A percentile compares a stretch with the other conserved stretches of the same genome.
phyloP scores from a whole-genome alignment of 2,113 vertebrate species.

The Cairina moschata region DNA sequence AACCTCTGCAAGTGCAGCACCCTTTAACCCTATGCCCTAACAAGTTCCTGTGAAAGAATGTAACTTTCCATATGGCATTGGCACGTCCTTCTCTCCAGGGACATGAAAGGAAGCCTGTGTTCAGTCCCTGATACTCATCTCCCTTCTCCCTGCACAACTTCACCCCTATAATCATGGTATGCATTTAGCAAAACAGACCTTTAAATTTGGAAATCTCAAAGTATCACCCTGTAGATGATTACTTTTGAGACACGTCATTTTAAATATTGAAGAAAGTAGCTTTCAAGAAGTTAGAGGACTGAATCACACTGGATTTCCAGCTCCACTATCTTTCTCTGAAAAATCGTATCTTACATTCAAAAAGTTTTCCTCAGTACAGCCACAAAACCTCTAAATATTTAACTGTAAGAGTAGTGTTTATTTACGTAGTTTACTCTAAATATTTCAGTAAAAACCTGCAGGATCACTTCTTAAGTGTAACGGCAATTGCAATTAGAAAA shows the following conservation, averaged over 20 bases:
- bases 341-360: not conserved
- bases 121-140: not conserved
- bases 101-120: not conserved
- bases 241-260: not conserved
- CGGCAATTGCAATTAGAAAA: not conserved
- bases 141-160: not conserved
- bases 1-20: not conserved
- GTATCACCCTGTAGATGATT: not conserved
- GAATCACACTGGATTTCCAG: not conserved
- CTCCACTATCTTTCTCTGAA: not conserved
- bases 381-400: not conserved
- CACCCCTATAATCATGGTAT: not conserved
- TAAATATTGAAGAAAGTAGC: not conserved
- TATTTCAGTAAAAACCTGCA: not conserved
- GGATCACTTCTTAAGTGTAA: not conserved
- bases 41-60: not conserved
- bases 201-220: not conserved
- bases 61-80: not conserved
- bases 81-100: not conserved
- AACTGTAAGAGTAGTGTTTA: not conserved
- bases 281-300: not conserved
- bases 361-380: constrained; percentile 3
- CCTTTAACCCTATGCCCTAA: not conserved
- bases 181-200: not conserved
- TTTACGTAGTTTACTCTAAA: not conserved